Evolutionary conservation across 2,113 vertebrate genomes (phyloP).

Genomic region (Capreolus pygargus): DNA sequence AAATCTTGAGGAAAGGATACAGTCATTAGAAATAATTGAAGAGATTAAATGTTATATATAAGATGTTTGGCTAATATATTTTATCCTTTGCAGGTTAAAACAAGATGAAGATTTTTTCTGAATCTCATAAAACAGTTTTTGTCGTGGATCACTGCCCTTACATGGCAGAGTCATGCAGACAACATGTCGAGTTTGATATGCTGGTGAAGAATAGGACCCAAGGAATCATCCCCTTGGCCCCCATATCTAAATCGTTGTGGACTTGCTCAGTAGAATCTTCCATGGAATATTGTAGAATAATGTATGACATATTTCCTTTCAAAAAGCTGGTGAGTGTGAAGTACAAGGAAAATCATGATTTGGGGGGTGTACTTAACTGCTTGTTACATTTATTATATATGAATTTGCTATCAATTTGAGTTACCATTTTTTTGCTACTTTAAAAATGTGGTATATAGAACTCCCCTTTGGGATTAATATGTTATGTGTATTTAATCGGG

Average conservation of each 20-base stretch:
- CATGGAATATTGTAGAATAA: constrained; percentile 98
- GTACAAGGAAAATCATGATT: constrained; percentile 5
- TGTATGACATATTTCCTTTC: constrained; percentile 95
- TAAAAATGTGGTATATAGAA: background rate
- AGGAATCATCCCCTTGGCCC: constrained; percentile 95
- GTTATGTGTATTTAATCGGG: background rate
- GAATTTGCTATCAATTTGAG: constrained; percentile 13
- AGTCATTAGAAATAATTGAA: background rate
- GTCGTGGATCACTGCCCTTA: constrained; percentile 99
- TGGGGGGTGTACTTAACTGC: background rate
- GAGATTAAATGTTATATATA: background rate
- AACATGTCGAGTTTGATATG: constrained; percentile 98
- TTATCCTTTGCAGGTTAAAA: constrained; percentile 49
- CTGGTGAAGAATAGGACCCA: constrained; percentile 95
- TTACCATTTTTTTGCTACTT: background rate
- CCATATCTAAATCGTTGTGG: constrained; percentile 97
- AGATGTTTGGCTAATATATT: background rate
- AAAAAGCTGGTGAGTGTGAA: constrained; percentile 92
- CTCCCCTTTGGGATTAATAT: background rate
- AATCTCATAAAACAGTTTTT: constrained; percentile 98
- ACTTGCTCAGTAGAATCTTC: constrained; percentile 98
- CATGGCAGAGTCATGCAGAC: constrained; percentile 97
- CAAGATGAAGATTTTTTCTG: constrained; percentile 95
- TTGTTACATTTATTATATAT: background rate
- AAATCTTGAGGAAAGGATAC: background rate